Evolutionary conservation across 2,888 invertebrate genomes (phyloP), one percentile per base, ranked within the genome.

Genomic region (Malthinus seriepunctatus): DNA sequence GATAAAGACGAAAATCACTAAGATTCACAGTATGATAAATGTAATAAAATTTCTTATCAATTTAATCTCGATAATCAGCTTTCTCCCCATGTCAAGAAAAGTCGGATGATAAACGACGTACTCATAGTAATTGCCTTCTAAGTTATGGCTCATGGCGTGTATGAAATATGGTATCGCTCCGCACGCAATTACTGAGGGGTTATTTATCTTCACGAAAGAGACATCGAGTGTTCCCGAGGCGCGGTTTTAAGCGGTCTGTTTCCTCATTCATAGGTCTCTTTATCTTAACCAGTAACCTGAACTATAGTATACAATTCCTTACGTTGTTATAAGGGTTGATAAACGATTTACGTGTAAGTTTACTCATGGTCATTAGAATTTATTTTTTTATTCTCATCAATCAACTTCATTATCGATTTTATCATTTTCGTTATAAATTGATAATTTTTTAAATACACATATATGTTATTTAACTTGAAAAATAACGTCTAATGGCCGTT

Each of bases 51-150:
- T 73, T 71, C 69, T 73, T 75, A 74, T 76, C 75, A 75, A 76
- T 75, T 75, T 75, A 72, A 75, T 75, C 74, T 71, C 74, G 74
- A 74, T 76, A 74, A 75, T 74, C 73, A 74, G 67, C 67, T 68
- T 67, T 69, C 71, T 64, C 70, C 69, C 70, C 72, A 71, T 72
- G 72, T 72, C 72, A 72, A 67, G 67, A 71, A 61, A 60, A 67
- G 69, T 64, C 68, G 73, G 75, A 80, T 82, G 82, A 83, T 83
- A 82, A 82, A 82, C 79, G 82, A 81, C 79, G 79, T 81, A 82
- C 82, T 83, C 81, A 79, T 79, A 77, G 81, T 82, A 82, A 83
- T 83, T 82, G 82, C 81, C 82, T 81, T 75, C 80, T 81, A 82
- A 82, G 81, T 82, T 82, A 82, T 82, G 81, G 81, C 80, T 80